Evolutionary conservation across 23 tunicate species (phyloP), one percentile per base, ranked within the genome.

Genomic region (Phallusia fumigata): DNA sequence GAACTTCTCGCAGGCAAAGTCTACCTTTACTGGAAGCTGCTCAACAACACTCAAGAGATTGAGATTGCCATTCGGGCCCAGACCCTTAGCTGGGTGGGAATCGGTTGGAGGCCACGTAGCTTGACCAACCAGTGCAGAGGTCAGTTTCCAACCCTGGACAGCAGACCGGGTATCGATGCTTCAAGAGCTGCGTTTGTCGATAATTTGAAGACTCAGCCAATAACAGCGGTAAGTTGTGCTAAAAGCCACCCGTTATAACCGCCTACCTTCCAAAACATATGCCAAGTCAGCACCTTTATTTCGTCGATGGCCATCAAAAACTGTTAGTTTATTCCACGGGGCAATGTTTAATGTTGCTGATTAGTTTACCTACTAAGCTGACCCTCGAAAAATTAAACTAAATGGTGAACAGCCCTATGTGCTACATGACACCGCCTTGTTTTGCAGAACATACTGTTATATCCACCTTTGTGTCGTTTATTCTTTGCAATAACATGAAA

Each of bases 21-120:
- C 53, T 76, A 50, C 28, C 65, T 87, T 35, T 78, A 87, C 33
- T 87, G 91, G 91, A 76, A 74, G 24, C 32, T 87, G 11, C 85
- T 74, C 26, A 51, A 24, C 64, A 58, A 90, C 36, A 77, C 81
- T 30, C 35, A 65, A 35, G 96, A 91, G 81, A 84, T 92, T 51
- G 97, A 92, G 40, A 45, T 92, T 80, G 97, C 79, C 19, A 50
- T 92, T 5, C 91, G 81, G 32, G 97, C 83, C 15, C 73, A 74
- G 21, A 92, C 97, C 11, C 52, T 77, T 26, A 87, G 86, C 49
- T 92, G 97, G 97, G 91, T 92, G 35, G 97, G 88, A 16, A 40
- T 92, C 16, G 97, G 97, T 13, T 87, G 91, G 91, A 79, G 97
- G 50, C 97, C 97, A n/a, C 44, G 82, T 26, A 32, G 58, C 0